phyloP scores from a whole-genome alignment of 1,140 invertebrate genomes.

The Halesus radiatus region DNA sequence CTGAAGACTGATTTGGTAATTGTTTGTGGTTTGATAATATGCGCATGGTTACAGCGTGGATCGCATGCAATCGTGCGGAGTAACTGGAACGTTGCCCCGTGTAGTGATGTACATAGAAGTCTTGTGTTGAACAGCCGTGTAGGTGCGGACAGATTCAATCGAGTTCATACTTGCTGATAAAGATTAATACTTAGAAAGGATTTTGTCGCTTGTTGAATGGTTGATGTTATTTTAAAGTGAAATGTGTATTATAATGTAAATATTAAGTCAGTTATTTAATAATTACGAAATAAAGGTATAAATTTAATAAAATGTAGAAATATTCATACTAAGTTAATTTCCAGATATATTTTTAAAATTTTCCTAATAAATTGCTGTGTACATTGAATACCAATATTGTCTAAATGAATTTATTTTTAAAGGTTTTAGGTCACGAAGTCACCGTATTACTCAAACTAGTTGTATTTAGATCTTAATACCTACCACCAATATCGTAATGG shows the following conservation, averaged over 20 bases:
- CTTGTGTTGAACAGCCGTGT: background rate
- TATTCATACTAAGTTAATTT: constrained; percentile 1
- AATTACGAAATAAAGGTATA: background rate
- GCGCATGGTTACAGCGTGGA: background rate
- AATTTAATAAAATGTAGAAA: constrained; percentile 12
- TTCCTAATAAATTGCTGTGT: constrained; percentile 17
- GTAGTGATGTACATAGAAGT: background rate
- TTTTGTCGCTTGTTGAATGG: constrained; percentile 41
- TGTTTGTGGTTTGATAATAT: constrained; percentile 33
- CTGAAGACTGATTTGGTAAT: constrained; percentile 36
- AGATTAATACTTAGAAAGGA: constrained; percentile 31
- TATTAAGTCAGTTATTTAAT: constrained; percentile 34
- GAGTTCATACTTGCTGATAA: background rate
- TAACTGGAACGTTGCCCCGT: too few species aligned
- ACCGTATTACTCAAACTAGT: constrained; percentile 7
- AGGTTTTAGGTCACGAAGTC: constrained; percentile 1
- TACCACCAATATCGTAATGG: background rate
- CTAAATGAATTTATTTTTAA: background rate
- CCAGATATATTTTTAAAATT: constrained; percentile 35
- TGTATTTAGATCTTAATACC: constrained; percentile 13
- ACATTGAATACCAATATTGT: background rate
- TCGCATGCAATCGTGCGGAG: too few species aligned
- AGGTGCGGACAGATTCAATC: background rate
- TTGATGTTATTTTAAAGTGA: constrained; percentile 37
- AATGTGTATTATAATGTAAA: constrained; percentile 16